These are phyloP conservation scores for Tympanuchus pallidicinctus DNA, from an alignment of 2,113 vertebrate species.

Conservation along the genomic window DNA sequence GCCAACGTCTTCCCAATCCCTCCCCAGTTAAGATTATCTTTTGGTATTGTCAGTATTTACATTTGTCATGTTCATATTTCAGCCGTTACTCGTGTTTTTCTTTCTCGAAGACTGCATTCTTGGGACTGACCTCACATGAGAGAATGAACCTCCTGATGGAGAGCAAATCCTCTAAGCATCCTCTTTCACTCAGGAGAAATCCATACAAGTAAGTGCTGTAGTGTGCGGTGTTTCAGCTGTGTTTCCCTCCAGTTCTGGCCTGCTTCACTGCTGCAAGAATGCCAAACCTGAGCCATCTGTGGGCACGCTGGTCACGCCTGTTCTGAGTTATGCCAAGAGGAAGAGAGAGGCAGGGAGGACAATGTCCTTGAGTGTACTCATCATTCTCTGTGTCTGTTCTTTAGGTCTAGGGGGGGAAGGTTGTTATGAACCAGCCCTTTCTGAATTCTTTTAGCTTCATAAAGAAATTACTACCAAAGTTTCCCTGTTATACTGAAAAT, in stretches of 20 bases:
- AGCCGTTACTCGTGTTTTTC: background rate
- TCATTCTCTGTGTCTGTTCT: background rate
- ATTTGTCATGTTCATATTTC: background rate
- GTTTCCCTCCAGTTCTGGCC: background rate
- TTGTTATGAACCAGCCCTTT: background rate
- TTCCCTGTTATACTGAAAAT: background rate
- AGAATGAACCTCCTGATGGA: slow-evolving; percentile 81
- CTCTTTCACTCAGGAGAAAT: slow-evolving; percentile 87
- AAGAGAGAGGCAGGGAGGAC: background rate
- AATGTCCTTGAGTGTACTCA: background rate
- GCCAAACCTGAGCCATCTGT: background rate
- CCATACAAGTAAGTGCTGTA: slow-evolving; percentile 90
- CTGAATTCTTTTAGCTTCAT: background rate
- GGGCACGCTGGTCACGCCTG: background rate
- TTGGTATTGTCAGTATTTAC: background rate
- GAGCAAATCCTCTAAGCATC: slow-evolving; percentile 81
- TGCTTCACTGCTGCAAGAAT: background rate
- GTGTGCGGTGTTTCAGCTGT: background rate
- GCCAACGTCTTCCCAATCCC: background rate
- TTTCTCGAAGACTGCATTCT: slow-evolving; percentile 82
- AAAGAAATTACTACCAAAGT: background rate
- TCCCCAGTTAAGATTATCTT: background rate
- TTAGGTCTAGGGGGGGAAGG: background rate
- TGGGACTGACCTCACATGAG: slow-evolving; percentile 92
- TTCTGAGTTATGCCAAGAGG: background rate